Evolutionary conservation across 2,888 invertebrate species (phyloP).

Genomic region (Xanthorhoe spadicearia): DNA sequence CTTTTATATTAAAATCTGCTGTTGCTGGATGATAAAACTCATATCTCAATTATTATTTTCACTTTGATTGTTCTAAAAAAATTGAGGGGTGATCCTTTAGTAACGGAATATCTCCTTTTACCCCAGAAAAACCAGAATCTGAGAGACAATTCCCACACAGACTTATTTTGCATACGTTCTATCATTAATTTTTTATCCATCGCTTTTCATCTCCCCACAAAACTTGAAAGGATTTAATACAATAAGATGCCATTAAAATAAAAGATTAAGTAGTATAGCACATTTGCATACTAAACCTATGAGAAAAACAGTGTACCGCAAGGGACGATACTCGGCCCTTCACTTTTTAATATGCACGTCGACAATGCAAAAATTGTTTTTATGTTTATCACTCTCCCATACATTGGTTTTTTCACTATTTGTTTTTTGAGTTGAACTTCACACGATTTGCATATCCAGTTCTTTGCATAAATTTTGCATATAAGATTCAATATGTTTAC

Average conservation of each 20-base stretch:
- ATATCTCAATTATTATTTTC: no score
- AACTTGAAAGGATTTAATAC: conserved; percentile 71
- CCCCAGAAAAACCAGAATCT: conserved; percentile 49
- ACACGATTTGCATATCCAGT: conserved; percentile 84
- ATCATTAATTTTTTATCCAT: conserved; percentile 76
- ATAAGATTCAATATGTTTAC: conserved; percentile 76
- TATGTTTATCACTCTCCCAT: conserved; percentile 77
- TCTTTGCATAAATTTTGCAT: conserved; percentile 71
- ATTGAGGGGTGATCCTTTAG: conserved; percentile 31
- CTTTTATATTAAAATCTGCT: no score
- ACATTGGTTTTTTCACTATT: conserved; percentile 78
- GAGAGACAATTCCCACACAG: conserved; percentile 50
- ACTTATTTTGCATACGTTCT: conserved; percentile 72
- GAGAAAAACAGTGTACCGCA: conserved; percentile 75
- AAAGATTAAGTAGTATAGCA: conserved; percentile 77
- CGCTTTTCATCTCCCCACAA: conserved; percentile 70
- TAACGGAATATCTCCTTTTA: conserved; percentile 48
- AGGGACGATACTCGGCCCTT: conserved; percentile 64
- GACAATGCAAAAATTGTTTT: conserved; percentile 80
- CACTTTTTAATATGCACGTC: conserved; percentile 68
- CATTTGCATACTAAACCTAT: conserved; percentile 78
- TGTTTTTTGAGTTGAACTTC: conserved; percentile 80
- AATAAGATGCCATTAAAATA: conserved; percentile 83
- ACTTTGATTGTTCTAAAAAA: background rate
- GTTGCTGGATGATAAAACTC: no score